Evolutionary conservation across 2,797 vertebrate species (phyloP), one percentile per base, ranked within the genome.

Genomic region (Orientallactaga sibirica): DNA sequence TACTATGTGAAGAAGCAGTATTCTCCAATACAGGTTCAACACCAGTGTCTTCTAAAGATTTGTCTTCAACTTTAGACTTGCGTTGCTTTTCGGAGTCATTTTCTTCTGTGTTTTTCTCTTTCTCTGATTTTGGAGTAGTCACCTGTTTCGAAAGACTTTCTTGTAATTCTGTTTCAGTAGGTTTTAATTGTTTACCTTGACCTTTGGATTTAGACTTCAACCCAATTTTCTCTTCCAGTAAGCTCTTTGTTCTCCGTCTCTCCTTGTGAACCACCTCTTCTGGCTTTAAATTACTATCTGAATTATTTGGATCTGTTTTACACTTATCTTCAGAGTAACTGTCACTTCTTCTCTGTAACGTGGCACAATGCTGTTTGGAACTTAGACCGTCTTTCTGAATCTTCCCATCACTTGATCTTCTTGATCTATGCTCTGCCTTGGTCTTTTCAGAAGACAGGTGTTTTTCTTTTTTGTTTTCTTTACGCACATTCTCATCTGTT

Each of bases 261-360:
- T 99, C 99, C 96, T 98, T 99, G 94, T 98, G 97, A 93, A 98
- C 90, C 86, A 97, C 98, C 1, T 99, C 99, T 14, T 99, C 99
- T 91, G 98, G 99, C 96, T 98, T 99, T 89, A 97, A 98, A 92
- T 88, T 97, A 86, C 97, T 55, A 2, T 99, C 99, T 33, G 97
- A 92, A 1, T 97, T 98, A 2, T 97, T 71, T 1, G 96, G 91
- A 86, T 99, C 99, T 75, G 96, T 91, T 88, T 99, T 99, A 80
- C 98, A 98, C 62, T 98, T 99, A 78, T 99, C 99, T 97, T 99
- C 99, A 0, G 98, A 98, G 12, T 98, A 99, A 90, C 98, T 98
- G 96, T 98, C 98, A 0, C 97, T 97, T 83, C 97, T 98, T 86
- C 86, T 98, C 94, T 98, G 98, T n/a, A 95, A 96, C 4, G 95